Base-by-base conservation (phyloP, 2,113 vertebrate genomes). In the Apteryx mantelli region DNA sequence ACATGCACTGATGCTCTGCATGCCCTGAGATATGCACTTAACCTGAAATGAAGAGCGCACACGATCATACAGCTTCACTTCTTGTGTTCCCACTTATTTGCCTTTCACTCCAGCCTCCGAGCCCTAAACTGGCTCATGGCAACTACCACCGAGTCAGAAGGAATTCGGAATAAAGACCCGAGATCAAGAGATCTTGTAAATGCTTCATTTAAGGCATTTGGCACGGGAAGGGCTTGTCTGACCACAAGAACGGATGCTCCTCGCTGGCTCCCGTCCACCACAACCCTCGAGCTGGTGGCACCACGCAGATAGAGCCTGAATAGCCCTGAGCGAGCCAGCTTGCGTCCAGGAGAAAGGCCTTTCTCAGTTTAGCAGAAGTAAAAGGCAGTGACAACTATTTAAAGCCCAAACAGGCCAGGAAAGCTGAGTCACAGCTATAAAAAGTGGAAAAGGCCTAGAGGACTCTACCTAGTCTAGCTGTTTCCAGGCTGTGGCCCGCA, bases 31-130 rank as follows among this genome's bases (percentile, higher is more conserved):
- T 3, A 3, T 56, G 71, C 32, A 38, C 42, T 11, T 3, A 3
- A 56, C 18, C 18, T 20, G 32, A 65, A 70, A n/a, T 0, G 5
- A 70, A 63, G 48, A 0, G 0, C 13, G n/a, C 7, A 1, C 32
- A 12, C n/a, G n/a, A 16, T 7, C 63, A 19, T 22, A 11, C 52
- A n/a, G 26, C 42, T 34, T 14, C 36, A 24, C 40, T 34, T 58
- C 50, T n/a, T 82, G 13, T 18, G 30, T 32, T 70, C 20, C 24
- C 36, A 22, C 52, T 18, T n/a, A 2, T 42, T 58, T 32, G 16
- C 4, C 61, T 82, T n/a, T 30, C 53, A 61, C 44, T n/a, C 22
- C 34, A 61, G 76, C 36, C 52, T 53, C 53, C 19, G 52, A 73
- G 66, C 74, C 44, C 61, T 12, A 20, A 52, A 9, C 34, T 52